Base-by-base conservation (phyloP, 2,797 vertebrate species). In the Poecilia gillii region DNA sequence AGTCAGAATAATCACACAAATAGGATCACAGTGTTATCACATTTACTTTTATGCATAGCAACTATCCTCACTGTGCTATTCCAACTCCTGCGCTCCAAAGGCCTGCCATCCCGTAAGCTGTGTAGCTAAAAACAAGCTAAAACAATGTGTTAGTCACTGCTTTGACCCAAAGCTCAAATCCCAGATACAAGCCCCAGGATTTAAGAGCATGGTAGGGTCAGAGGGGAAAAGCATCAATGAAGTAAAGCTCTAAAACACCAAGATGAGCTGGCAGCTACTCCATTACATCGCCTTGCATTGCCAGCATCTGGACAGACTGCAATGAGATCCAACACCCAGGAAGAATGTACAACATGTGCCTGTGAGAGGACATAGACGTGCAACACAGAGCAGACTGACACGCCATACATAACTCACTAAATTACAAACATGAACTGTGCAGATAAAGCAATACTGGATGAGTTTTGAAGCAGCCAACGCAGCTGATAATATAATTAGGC, bases 401-500 rank as follows among this genome's bases (percentile, higher is more conserved):
- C 11, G 13, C 25, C 7, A 9, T 1, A 28, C 41, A 71, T 28
- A 71, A 71, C 68, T 46, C 41, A 7, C 39, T 28, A n/a, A 45
- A 43, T n/a, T n/a, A 11, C 11, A 43, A 25, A 70, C 66, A 43
- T 70, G 18, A 8, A 71, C 6, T 7, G 41, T 16, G 68, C 5
- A 12, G 43, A 71, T 46, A 45, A 46, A 71, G 41, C 12, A 45
- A 45, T 18, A 8, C 1, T 71, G 68, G 43, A 46, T 12, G 43
- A n/a, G 41, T 43, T 70, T 12, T 28, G 25, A 46, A 46, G n/a
- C 41, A 16, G 43, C 68, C n/a, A 28, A 28, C n/a, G 2, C 6
- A 71, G 68, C 68, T 71, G 68, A 71, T 71, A 46, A 71, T 14
- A 28, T 46, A 71, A 71, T 71, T 71, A 71, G 68, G 13, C n/a